Percentiles rank a stretch among this genome's conserved stretches.
Evolutionary conservation across 2,797 vertebrate genomes (phyloP).

Genomic region (Eulemur mongoz): DNA sequence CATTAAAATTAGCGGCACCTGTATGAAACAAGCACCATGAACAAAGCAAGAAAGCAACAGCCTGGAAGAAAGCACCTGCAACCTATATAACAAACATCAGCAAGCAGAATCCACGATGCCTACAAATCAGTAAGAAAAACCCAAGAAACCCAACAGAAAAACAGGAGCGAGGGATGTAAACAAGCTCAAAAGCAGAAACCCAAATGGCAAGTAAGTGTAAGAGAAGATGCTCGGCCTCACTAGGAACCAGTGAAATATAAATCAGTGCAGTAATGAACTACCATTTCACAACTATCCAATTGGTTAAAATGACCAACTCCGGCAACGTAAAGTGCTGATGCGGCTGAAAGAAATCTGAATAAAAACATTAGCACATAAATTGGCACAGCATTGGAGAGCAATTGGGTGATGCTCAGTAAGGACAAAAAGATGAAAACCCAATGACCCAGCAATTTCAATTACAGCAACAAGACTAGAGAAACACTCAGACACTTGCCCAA

Average conservation of each 20-base stretch:
- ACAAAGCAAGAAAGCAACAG: neutral
- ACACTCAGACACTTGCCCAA: neutral
- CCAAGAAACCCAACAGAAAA: neutral
- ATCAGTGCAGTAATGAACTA: neutral
- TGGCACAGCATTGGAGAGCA: neutral
- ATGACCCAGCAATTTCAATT: neutral
- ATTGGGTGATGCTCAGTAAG: neutral
- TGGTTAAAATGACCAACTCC: neutral
- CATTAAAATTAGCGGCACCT: neutral
- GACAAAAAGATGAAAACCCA: neutral
- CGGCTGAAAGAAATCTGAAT: neutral
- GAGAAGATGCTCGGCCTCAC: neutral
- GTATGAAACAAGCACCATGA: neutral
- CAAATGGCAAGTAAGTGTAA: neutral
- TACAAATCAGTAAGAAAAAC: neutral
- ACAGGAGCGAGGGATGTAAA: neutral
- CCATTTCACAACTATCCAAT: neutral
- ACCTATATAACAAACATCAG: neutral
- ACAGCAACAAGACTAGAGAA: neutral
- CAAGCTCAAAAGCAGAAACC: neutral
- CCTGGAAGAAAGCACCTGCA: neutral
- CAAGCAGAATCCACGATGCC: neutral
- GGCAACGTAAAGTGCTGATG: neutral
- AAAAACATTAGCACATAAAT: neutral
- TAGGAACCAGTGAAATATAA: neutral